Evolutionary conservation across 1,140 invertebrate genomes (phyloP).

Genomic region (Bathynomus jamesi): DNA sequence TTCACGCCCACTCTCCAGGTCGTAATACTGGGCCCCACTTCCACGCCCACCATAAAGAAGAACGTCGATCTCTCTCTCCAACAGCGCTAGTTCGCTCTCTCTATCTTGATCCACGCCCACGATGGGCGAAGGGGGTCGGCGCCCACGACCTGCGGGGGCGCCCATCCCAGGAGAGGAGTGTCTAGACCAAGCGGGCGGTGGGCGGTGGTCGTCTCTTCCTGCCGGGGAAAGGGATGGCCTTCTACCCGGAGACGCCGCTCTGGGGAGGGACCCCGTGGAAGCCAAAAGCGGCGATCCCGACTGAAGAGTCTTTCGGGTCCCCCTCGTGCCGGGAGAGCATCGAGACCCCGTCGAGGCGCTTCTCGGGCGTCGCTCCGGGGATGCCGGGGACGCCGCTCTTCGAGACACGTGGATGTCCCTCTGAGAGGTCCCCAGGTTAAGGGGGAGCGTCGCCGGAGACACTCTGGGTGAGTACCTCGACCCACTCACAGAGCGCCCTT

Average conservation of each 20-base stretch:
- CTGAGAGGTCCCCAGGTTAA: conserved; percentile 8
- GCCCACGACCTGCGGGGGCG: conserved; percentile 15
- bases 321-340: conserved; percentile 27
- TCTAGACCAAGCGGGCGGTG: conserved; percentile 23
- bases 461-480: conserved; percentile 27
- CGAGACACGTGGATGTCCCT: conserved; percentile 29
- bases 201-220: conserved; percentile 20
- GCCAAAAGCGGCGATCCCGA: conserved; percentile 30
- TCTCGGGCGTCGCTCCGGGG: conserved; percentile 37
- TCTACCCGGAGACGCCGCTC: conserved; percentile 22
- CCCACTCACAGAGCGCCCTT: conserved; percentile 25
- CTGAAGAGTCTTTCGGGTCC: conserved; percentile 16
- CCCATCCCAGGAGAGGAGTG: conserved; percentile 29
- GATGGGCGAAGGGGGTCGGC: conserved; percentile 24
- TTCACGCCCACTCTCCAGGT: background rate
- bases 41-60: conserved; percentile 39
- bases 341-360: conserved; percentile 35
- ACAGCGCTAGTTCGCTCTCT: conserved; percentile 29
- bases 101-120: conserved; percentile 12
- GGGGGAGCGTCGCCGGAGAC: conserved; percentile 15
- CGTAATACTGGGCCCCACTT: background rate
- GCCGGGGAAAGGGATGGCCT: conserved; percentile 30
- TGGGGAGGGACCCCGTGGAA: conserved; percentile 32
- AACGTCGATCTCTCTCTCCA: conserved; percentile 43
- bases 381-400: conserved; percentile 37